Evolutionary conservation across 2,113 vertebrate species (phyloP), one percentile per base, ranked within the genome.

Genomic region (Vidua macroura): DNA sequence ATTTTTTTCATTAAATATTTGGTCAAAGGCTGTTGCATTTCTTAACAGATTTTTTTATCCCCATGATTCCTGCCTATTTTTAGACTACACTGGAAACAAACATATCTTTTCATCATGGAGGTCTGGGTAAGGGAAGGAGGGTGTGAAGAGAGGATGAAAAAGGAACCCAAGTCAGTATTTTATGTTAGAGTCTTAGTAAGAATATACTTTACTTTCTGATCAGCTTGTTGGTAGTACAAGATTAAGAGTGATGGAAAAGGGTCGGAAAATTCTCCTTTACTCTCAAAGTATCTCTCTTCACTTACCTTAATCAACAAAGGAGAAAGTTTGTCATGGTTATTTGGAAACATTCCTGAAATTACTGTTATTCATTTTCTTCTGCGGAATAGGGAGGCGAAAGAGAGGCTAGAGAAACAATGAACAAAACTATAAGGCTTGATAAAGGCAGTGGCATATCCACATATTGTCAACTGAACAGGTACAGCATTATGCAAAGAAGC

Each of bases 11-110:
- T 21, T n/a, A 12, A 85, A 14, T 56, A 68, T 15, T 24, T 68
- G 4, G 16, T 35, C 27, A 79, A 93, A 75, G 4, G 19, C 19
- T 78, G 7, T 9, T 62, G 6, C 5, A 19, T 73, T 88, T 84
- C 10, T 70, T 49, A 69, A 8, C 0, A 41, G 44, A 15, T 18
- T 62, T 39, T 39, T 44, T 70, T 16, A 16, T 15, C 17, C n/a
- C 2, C 1, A 8, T 39, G 12, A 52, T 69, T 51, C 10, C 7
- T 31, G 7, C 1, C 7, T 0, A 15, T 37, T 62, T 93, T 88
- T 53, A 15, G 23, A 51, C 15, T 55, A 20, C 5, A 51, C 2
- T 75, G 21, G 17, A 82, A 78, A 3, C 2, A 48, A 74, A 44
- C 10, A 39, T 15, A 7, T 18, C 1, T 43, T 93, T 87, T 60